These are phyloP conservation scores for Psittacula cyanocephala DNA, from an alignment of 2,113 vertebrate species.

Conservation along the genomic window DNA sequence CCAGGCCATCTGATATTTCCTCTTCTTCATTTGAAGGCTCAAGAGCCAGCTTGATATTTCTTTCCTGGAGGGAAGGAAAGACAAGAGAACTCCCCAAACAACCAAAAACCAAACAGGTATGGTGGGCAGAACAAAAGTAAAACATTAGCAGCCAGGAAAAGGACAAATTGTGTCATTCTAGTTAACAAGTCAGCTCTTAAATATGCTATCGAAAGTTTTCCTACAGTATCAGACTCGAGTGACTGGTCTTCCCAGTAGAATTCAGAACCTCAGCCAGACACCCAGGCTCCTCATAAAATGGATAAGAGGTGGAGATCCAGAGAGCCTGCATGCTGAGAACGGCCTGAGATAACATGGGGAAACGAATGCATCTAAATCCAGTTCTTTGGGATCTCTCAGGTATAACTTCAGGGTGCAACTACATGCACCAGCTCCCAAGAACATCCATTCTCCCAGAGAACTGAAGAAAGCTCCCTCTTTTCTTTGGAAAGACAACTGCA, in stretches of 20 bases:
- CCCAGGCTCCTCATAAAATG: background rate
- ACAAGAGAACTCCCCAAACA: background rate
- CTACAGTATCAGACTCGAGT: background rate
- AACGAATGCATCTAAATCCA: background rate
- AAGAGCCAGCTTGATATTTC: constrained; percentile 80
- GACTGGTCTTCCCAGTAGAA: background rate
- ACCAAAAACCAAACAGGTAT: background rate
- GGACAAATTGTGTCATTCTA: background rate
- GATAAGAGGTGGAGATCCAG: background rate
- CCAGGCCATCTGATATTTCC: constrained; percentile 57
- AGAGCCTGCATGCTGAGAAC: fast-evolving
- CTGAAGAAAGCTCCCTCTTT: background rate
- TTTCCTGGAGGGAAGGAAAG: constrained; percentile 70
- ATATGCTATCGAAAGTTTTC: background rate
- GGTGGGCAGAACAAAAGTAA: background rate
- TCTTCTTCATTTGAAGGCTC: constrained; percentile 62
- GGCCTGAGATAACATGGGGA: background rate
- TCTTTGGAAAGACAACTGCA: background rate
- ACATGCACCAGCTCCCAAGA: background rate
- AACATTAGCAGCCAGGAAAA: background rate
- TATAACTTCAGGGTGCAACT: background rate
- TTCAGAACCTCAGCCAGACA: background rate
- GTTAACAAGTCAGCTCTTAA: background rate
- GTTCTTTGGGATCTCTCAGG: background rate
- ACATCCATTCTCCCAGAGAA: background rate